Evolutionary conservation across 2,113 vertebrate species (phyloP).

Genomic region (Tragulus kanchil): DNA sequence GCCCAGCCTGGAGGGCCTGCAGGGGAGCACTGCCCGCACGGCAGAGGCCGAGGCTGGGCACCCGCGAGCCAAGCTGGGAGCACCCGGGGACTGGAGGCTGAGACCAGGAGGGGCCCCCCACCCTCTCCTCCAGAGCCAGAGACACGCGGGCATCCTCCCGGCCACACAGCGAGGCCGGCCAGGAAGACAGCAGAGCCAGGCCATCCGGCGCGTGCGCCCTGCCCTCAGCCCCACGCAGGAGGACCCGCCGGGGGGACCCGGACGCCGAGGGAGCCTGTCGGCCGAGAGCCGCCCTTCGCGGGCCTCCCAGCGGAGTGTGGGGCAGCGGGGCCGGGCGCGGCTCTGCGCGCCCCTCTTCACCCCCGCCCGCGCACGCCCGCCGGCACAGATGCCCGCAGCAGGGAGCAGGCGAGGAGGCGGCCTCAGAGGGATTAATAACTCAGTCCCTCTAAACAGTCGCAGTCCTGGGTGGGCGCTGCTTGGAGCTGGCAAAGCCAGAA

Average conservation of each 20-base stretch:
- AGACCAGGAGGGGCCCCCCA: not conserved
- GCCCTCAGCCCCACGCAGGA: not conserved
- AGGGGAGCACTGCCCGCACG: not conserved
- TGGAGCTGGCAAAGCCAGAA: not conserved
- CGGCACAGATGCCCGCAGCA: not conserved
- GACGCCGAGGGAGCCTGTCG: fast-evolving
- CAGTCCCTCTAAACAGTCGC: fast-evolving
- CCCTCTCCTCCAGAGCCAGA: not conserved
- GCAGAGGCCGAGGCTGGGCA: not conserved
- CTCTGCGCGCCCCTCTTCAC: too few relatives aligned
- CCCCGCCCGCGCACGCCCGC: not conserved
- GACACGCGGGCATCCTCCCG: not conserved
- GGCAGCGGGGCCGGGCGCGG: fast-evolving
- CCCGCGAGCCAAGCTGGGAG: not conserved
- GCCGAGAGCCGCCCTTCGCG: fast-evolving
- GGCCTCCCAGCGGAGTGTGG: not conserved
- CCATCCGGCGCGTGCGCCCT: not conserved
- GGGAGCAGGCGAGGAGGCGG: not conserved
- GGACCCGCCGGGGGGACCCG: not conserved
- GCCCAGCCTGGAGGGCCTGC: not conserved
- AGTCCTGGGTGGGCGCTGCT: fast-evolving
- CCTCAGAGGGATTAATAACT: not conserved
- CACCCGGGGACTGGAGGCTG: not conserved
- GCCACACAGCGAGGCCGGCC: not conserved
- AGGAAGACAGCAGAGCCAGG: not conserved